These are phyloP conservation scores for Sminthurides bifidus DNA, from an alignment of 1,140 invertebrate genomes.

Conservation along the genomic window DNA sequence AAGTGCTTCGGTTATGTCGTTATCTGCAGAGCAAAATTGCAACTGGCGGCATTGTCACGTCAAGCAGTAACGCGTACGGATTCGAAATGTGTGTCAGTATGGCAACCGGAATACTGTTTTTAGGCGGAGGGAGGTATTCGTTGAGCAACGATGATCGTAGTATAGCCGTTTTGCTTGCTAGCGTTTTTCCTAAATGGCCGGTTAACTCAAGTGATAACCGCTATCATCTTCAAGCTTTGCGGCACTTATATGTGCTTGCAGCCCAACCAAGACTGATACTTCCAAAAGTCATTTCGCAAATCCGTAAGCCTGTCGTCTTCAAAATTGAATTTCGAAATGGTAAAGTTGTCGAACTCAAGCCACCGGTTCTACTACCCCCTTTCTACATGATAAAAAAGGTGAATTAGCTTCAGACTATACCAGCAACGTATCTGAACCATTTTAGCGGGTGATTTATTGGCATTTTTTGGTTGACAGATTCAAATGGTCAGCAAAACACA, in stretches of 20 bases:
- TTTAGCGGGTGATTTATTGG: background rate
- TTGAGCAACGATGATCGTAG: constrained; percentile 69
- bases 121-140: constrained; percentile 83
- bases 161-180: constrained; percentile 75
- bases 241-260: constrained; percentile 89
- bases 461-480: constrained; percentile 13
- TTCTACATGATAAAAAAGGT: constrained; percentile 25
- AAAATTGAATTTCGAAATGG: constrained; percentile 27
- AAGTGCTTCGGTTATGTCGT: constrained; percentile 72
- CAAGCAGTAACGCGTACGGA: constrained; percentile 35
- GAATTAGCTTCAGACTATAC: background rate
- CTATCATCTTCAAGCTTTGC: constrained; percentile 87
- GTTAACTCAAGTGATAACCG: constrained; percentile 91
- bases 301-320: constrained; percentile 13
- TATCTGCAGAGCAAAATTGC: constrained; percentile 57
- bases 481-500: constrained; percentile 10
- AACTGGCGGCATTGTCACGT: constrained; percentile 32
- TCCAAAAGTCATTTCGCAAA: constrained; percentile 40
- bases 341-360: background rate
- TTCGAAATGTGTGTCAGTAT: constrained; percentile 41
- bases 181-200: constrained; percentile 94
- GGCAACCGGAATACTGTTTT: constrained; percentile 79
- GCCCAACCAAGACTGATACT: constrained; percentile 75
- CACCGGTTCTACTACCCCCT: constrained; percentile 27
- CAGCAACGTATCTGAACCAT: background rate